These are phyloP conservation scores for Pyxicephalus adspersus DNA, from an alignment of 2,113 vertebrate genomes.

Conservation along the genomic window DNA sequence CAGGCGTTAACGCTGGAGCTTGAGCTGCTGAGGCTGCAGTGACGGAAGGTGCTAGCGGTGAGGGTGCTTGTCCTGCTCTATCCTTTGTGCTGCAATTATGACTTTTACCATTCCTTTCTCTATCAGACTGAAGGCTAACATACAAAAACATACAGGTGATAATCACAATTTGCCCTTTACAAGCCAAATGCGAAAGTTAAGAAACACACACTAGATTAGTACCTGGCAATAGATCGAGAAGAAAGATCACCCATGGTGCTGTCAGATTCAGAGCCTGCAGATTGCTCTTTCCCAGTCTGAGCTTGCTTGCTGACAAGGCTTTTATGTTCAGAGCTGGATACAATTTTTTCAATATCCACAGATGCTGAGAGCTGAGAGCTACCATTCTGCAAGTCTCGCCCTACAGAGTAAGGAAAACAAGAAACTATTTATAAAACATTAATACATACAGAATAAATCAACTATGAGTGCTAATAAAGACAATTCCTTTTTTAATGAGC, in stretches of 20 bases:
- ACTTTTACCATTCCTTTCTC: constrained; percentile 3
- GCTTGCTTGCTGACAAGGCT: constrained; percentile 57
- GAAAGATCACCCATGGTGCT: constrained; percentile 75
- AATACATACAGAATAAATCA: no score
- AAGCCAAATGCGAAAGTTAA: not conserved
- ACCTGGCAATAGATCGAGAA: constrained; percentile 80
- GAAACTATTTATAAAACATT: not conserved
- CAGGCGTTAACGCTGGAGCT: not conserved
- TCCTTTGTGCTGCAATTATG: constrained; percentile 1
- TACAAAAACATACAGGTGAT: not conserved
- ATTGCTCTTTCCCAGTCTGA: constrained; percentile 5
- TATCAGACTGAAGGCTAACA: constrained; percentile 18
- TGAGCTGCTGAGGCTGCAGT: constrained; percentile 1
- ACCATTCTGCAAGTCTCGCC: constrained; percentile 2
- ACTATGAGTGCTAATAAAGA: no score
- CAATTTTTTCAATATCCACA: constrained; percentile 75
- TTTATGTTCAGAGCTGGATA: constrained; percentile 70
- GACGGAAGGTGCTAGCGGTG: not conserved
- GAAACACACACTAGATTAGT: constrained; percentile 47
- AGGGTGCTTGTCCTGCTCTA: constrained; percentile 7
- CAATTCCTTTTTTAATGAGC: no score
- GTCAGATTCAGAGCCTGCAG: constrained; percentile 69
- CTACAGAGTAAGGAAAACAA: not conserved
- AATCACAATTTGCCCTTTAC: not conserved
- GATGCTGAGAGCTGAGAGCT: constrained; percentile 70